Percentiles rank a stretch among this genome's conserved stretches.
Evolutionary conservation across 2,797 vertebrate genomes (phyloP).

Genomic region (Mormyrops attenuatus): DNA sequence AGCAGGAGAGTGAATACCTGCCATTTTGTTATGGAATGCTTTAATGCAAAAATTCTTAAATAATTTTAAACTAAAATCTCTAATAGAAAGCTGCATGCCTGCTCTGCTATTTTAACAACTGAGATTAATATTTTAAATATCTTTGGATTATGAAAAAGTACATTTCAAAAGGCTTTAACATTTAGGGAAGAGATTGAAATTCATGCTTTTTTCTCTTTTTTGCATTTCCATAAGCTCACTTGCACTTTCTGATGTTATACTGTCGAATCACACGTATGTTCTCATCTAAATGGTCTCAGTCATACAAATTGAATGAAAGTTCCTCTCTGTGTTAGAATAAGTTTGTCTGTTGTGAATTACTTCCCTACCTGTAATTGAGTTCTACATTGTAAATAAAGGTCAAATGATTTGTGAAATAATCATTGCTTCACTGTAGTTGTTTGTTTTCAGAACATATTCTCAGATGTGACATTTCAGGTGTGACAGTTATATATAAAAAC

Average conservation of each 20-base stretch:
- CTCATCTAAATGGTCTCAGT: neutral
- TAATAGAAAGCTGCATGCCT: neutral
- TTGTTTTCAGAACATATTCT: neutral
- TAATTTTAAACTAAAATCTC: neutral
- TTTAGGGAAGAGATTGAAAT: neutral
- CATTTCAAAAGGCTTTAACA: neutral
- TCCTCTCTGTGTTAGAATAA: neutral
- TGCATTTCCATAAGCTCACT: neutral
- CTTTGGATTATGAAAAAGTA: neutral
- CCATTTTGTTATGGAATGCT: neutral
- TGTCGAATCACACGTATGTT: neutral
- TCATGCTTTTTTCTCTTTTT: neutral
- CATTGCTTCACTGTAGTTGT: constrained; percentile 3
- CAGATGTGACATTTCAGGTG: neutral
- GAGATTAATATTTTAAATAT: constrained; percentile 5
- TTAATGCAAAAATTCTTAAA: neutral
- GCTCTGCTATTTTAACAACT: neutral
- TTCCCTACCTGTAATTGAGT: neutral
- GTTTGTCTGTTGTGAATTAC: neutral
- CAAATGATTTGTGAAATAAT: neutral
- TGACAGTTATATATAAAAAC: neutral
- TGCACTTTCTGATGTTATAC: neutral
- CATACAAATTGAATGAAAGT: neutral
- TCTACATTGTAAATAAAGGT: neutral
- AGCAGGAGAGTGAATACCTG: neutral